These are phyloP conservation scores for Onychomys leucogaster DNA, from an alignment of 2,797 vertebrate genomes.

Conservation along the genomic window DNA sequence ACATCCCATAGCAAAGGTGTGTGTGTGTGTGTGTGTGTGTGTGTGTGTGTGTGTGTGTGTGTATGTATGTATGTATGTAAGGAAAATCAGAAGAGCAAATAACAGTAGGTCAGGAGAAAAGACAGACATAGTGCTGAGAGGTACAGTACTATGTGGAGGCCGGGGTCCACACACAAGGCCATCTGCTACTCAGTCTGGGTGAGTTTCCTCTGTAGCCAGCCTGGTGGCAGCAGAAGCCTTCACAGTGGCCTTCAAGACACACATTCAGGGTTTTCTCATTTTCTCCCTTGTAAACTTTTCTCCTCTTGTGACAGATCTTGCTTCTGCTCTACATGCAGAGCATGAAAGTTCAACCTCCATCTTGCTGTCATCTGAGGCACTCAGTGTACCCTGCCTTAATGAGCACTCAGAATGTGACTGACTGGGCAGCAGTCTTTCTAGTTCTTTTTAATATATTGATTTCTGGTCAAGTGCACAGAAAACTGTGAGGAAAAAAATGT, in stretches of 20 bases:
- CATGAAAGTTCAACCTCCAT: neutral
- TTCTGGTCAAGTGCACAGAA: neutral
- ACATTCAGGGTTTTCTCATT: neutral
- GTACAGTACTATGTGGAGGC: neutral
- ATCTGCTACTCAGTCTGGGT: neutral
- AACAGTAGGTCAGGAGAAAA: neutral
- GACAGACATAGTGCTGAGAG: neutral
- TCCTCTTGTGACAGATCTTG: neutral
- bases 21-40: neutral
- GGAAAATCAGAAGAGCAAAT: neutral
- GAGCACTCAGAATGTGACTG: neutral
- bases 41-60: neutral
- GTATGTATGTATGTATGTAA: neutral
- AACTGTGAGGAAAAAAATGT: neutral
- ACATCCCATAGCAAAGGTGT: too few species aligned
- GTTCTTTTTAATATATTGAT: neutral
- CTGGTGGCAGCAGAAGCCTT: neutral
- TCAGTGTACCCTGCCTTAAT: neutral
- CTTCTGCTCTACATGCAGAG: neutral
- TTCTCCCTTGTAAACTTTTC: neutral
- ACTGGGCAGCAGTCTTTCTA: neutral
- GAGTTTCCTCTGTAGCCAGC: neutral
- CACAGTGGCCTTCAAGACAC: neutral
- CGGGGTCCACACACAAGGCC: neutral
- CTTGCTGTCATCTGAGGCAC: neutral